Conservation (phyloP, 1,140 invertebrate species). For the Zaprionus nigranus region DNA sequence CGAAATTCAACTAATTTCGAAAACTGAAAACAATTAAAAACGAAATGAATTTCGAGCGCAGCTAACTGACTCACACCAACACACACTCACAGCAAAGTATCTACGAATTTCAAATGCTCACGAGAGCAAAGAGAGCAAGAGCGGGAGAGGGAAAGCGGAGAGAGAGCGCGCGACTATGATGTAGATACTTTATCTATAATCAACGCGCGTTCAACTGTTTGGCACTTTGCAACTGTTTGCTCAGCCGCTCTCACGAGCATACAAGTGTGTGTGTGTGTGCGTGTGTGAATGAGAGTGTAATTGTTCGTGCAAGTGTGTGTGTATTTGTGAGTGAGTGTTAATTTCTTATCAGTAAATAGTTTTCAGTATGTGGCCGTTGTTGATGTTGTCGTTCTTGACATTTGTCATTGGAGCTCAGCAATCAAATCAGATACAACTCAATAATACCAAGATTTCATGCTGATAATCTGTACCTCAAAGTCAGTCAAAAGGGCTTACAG, state of each 20-base stretch:
- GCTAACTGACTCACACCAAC: slow-evolving; percentile 25
- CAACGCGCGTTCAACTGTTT: slow-evolving; percentile 52
- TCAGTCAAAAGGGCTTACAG: not conserved
- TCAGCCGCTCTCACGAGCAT: slow-evolving; percentile 62
- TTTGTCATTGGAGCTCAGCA: slow-evolving; percentile 13
- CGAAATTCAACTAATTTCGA: slow-evolving; percentile 78
- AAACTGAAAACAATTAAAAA: slow-evolving; percentile 82
- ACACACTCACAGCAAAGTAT: slow-evolving; percentile 49
- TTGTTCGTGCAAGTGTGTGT: not conserved
- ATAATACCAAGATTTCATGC: not conserved
- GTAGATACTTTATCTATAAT: slow-evolving; percentile 73
- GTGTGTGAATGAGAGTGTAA: not conserved
- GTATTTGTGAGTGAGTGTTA: slow-evolving; percentile 31
- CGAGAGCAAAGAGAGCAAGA: slow-evolving; percentile 11
- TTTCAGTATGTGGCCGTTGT: slow-evolving; percentile 57
- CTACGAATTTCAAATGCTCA: slow-evolving; percentile 69
- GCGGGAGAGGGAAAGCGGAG: not conserved
- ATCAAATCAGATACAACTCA: slow-evolving; percentile 8
- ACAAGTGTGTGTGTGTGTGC: slow-evolving; percentile 8
- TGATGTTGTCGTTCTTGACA: slow-evolving; percentile 6
- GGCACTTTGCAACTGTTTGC: slow-evolving; percentile 71
- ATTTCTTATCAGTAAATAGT: slow-evolving; percentile 79
- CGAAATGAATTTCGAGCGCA: slow-evolving; percentile 68
- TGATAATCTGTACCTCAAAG: slow-evolving; percentile 17
- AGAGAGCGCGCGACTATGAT: slow-evolving; percentile 43